These are phyloP conservation scores for Ypsolopha sequella DNA, from an alignment of 2,888 invertebrate species.

Conservation along the genomic window DNA sequence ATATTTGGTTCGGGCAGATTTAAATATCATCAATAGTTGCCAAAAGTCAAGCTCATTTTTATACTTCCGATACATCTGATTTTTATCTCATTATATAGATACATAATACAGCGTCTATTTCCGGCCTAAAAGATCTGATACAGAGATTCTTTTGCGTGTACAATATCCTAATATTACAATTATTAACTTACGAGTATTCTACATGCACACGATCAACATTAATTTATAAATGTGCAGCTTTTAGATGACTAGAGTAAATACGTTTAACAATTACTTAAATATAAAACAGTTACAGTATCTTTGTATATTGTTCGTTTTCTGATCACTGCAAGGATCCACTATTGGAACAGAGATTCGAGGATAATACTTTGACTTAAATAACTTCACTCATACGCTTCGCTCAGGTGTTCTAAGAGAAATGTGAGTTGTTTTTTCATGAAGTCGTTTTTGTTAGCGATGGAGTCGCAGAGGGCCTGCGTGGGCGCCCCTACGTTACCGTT, in stretches of 20 bases:
- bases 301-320: constrained; percentile 36
- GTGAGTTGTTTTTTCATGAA: constrained; percentile 68
- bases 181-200: constrained; percentile 59
- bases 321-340: constrained; percentile 72
- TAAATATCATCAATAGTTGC: constrained; percentile 22
- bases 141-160: constrained; percentile 42
- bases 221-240: constrained; percentile 58
- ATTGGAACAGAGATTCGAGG: constrained; percentile 60
- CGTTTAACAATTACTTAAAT: constrained; percentile 40
- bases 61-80: background rate
- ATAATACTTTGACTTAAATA: constrained; percentile 49
- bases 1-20: constrained; percentile 39
- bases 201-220: constrained; percentile 51
- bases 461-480: constrained; percentile 56
- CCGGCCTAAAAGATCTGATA: constrained; percentile 15
- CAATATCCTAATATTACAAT: constrained; percentile 34
- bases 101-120: background rate
- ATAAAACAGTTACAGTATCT: constrained; percentile 52
- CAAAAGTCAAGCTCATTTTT: constrained; percentile 19
- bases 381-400: constrained; percentile 75
- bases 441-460: constrained; percentile 60
- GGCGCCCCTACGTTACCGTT: constrained; percentile 64
- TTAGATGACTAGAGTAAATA: constrained; percentile 68
- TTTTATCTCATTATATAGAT: background rate
- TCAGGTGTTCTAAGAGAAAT: constrained; percentile 74